These are phyloP conservation scores for Macrocentrus cingulum DNA, from an alignment of 1,140 invertebrate genomes.

Conservation along the genomic window DNA sequence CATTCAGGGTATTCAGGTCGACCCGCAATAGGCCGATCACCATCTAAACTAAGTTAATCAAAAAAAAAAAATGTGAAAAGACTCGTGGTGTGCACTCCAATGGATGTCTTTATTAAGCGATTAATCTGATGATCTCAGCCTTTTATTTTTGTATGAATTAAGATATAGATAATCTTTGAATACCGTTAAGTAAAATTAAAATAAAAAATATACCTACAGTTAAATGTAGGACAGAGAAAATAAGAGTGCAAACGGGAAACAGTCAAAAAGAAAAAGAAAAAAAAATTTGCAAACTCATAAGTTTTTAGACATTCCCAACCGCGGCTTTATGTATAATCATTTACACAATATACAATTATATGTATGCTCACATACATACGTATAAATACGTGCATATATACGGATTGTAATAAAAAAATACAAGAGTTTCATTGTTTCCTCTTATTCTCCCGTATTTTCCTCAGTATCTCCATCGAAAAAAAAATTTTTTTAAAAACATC, in stretches of 20 bases:
- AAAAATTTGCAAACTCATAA: constrained; percentile 31
- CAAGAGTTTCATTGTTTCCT: constrained; percentile 15
- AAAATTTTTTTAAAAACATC: too few species aligned
- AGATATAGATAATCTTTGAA: too few species aligned
- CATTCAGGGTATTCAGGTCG: too few species aligned
- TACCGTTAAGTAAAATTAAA: too few species aligned
- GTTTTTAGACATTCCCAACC: constrained; percentile 48
- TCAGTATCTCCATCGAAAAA: too few species aligned
- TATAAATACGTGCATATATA: constrained; percentile 30
- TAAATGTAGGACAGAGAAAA: constrained; percentile 12
- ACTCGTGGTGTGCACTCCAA: neutral
- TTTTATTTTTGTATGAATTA: constrained; percentile 58
- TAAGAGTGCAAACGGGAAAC: constrained; percentile 15
- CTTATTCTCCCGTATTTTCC: neutral
- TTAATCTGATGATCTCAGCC: constrained; percentile 47
- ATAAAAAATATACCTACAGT: constrained; percentile 33
- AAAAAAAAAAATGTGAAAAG: too few species aligned
- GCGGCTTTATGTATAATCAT: constrained; percentile 56
- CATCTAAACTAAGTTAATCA: too few species aligned
- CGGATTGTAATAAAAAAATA: constrained; percentile 43
- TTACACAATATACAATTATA: constrained; percentile 41
- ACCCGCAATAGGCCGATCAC: too few species aligned
- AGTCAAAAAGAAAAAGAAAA: constrained; percentile 11
- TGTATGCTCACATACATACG: constrained; percentile 39
- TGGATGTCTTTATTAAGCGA: constrained; percentile 35